These are phyloP conservation scores for Aviceda subcristata DNA, from an alignment of 2,113 vertebrate genomes.

Conservation along the genomic window DNA sequence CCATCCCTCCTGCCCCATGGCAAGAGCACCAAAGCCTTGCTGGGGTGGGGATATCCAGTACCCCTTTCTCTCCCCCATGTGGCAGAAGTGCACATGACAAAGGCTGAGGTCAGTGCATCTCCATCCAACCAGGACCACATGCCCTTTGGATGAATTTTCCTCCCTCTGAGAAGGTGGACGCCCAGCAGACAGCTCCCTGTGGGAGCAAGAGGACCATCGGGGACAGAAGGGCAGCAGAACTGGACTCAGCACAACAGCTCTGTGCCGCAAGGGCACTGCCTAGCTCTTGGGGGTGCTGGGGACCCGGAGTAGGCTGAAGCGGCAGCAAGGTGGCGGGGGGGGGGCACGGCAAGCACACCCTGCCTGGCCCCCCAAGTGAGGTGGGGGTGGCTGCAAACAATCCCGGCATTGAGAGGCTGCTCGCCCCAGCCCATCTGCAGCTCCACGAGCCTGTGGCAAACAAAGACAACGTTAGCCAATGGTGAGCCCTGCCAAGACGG, in stretches of 20 bases:
- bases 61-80: background rate
- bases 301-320: background rate
- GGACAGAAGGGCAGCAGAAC: background rate
- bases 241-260: background rate
- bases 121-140: rapidly evolving
- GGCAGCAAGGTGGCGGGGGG: background rate
- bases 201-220: rapidly evolving
- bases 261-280: background rate
- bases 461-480: background rate
- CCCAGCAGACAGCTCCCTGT: background rate
- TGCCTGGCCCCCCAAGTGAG: rapidly evolving
- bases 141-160: background rate
- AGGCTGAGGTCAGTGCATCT: background rate
- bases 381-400: background rate
- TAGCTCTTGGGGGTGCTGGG: rapidly evolving
- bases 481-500: background rate
- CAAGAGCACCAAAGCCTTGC: background rate
- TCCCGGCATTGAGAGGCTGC: background rate
- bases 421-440: background rate
- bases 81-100: background rate
- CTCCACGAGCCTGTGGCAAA: background rate
- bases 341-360: too few species aligned
- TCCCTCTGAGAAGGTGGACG: background rate
- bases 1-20: background rate
- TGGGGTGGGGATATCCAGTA: rapidly evolving